Evolutionary conservation across 2,888 invertebrate genomes (phyloP).

Genomic region (Lasioglossum marginatum): DNA sequence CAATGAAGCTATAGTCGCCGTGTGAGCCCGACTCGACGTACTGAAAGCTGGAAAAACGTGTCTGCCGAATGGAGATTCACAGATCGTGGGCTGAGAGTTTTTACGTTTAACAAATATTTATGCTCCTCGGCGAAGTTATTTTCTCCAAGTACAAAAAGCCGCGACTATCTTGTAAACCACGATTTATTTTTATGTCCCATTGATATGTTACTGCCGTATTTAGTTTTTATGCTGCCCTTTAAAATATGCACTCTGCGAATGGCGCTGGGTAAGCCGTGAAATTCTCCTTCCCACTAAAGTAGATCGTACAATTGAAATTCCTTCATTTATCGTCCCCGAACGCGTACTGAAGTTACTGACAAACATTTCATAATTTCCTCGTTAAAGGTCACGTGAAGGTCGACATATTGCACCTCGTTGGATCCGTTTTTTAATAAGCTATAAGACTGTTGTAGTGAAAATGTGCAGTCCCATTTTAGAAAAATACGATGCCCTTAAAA

Average conservation of each 20-base stretch:
- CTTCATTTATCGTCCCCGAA: no score
- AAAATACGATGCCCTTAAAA: no score
- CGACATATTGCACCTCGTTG: no score
- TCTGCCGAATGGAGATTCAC: constrained; percentile 1
- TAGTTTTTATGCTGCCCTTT: not conserved
- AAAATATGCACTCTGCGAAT: not conserved
- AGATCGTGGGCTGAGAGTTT: not conserved
- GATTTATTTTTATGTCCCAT: not conserved
- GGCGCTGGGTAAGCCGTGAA: not conserved
- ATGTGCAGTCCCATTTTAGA: no score
- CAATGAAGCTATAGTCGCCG: constrained; percentile 14
- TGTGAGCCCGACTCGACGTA: not conserved
- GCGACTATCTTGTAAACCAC: not conserved
- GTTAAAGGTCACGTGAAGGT: no score
- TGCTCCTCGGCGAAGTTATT: not conserved
- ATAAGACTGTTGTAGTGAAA: no score
- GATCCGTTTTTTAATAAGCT: no score
- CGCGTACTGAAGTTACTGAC: no score
- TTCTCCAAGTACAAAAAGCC: not conserved
- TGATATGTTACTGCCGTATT: not conserved
- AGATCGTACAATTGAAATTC: not conserved
- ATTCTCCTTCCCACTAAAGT: not conserved
- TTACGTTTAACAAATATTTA: not conserved
- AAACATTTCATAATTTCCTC: no score
- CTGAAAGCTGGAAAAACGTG: constrained; percentile 4